Evolutionary conservation across 35 echinoderm and acorn worm species (phyloP).

Genomic region (Acanthaster planci): DNA sequence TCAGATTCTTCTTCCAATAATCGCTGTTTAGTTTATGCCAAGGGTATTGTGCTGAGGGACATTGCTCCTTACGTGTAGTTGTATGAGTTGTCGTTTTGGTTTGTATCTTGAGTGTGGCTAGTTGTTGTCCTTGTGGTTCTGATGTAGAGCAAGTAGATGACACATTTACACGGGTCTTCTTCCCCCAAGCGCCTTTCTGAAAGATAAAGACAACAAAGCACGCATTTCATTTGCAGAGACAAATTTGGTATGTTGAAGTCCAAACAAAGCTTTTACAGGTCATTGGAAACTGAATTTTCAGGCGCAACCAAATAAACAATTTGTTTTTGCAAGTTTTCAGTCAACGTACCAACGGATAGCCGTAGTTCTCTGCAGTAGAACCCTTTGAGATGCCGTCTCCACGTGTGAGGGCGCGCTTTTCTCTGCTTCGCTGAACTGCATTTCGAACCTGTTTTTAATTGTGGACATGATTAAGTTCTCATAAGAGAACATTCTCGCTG

Average conservation of each 20-base stretch:
- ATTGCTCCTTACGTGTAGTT: background rate
- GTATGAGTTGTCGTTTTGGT: background rate
- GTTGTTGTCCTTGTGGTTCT: background rate
- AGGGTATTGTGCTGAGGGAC: too few relatives aligned
- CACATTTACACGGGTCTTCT: background rate
- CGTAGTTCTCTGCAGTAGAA: conserved; percentile 6
- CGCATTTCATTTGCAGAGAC: background rate
- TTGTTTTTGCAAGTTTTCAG: background rate
- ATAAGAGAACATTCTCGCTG: too few relatives aligned
- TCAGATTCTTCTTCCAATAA: too few relatives aligned
- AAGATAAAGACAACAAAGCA: background rate
- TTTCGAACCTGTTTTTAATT: background rate
- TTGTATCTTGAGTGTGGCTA: background rate
- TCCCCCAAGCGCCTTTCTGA: background rate
- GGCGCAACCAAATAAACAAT: background rate
- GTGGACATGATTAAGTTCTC: too few relatives aligned
- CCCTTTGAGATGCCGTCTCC: conserved; percentile 6
- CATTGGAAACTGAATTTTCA: background rate
- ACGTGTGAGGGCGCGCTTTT: conserved; percentile 27
- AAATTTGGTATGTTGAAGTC: background rate
- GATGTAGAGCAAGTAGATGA: background rate
- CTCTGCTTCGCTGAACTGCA: conserved; percentile 6
- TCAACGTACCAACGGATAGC: background rate
- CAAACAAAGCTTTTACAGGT: background rate
- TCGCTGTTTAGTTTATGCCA: too few relatives aligned